Evolutionary conservation across 2,113 vertebrate genomes (phyloP), one percentile per base, ranked within the genome.

Genomic region (Esox niger): DNA sequence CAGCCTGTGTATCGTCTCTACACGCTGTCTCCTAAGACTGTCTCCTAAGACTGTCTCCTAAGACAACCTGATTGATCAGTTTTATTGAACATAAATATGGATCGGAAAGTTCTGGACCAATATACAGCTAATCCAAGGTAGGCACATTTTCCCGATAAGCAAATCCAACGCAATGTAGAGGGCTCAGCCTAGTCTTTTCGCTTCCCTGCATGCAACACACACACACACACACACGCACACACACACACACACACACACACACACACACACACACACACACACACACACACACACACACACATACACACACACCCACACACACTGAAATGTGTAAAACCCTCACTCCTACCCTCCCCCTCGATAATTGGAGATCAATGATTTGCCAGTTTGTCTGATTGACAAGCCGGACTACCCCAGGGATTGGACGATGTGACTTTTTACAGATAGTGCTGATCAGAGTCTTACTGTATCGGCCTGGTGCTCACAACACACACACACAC

Each of bases 321-420:
- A 38, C 2, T 10, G 35, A 38, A 38, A 58, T 65, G 33, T 46
- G 66, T 69, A 4, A 32, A 74, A 59, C 58, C 38, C 55, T 75
- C 71, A 52, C 38, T 66, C 31, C 2, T 2, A 64, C 58, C 63
- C 69, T 77, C 74, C 82, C 35, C 80, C 87, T 89, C 75, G 81
- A 88, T 88, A 88, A 87, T 86, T 74, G 82, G 87, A 71, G 76
- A 82, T 75, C 88, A 90, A 86, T 88, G 88, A 90, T 92, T 74
- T 87, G 82, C 65, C 82, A 57, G 75, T 80, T 69, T 85, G 79
- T 77, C 73, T 76, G 80, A 71, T 78, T 80, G 90, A 87, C 83
- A 83, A 78, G 84, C n/a, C 77, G 76, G 71, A 60, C 5, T 29
- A 10, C 35, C 35, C 13, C 35, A 15, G 35, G 35, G 35, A 38